Percentiles rank a stretch among this genome's conserved stretches.
These are phyloP conservation scores for Oncorhynchus masou DNA, from an alignment of 2,113 vertebrate genomes.

Conservation along the genomic window DNA sequence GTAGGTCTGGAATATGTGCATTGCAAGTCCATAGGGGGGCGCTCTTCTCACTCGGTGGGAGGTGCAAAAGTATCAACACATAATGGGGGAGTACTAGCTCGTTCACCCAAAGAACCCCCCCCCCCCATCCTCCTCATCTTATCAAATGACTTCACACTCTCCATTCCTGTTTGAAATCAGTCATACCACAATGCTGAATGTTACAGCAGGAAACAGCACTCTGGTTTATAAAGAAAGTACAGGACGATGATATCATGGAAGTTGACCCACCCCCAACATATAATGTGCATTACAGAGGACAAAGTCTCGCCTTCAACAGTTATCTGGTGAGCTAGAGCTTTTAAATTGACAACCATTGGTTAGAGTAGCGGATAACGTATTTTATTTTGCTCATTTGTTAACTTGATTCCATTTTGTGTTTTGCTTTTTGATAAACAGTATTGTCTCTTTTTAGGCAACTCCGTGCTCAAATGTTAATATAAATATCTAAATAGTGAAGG, in stretches of 20 bases:
- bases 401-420: constrained; percentile 69
- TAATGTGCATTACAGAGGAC: constrained; percentile 52
- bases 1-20: constrained; percentile 7
- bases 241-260: constrained; percentile 13
- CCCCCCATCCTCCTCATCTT: constrained; percentile 22
- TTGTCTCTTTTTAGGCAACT: constrained; percentile 77
- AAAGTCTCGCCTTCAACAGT: constrained; percentile 48
- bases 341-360: neutral
- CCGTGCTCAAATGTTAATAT: constrained; percentile 90
- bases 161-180: constrained; percentile 57
- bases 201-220: constrained; percentile 52
- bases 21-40: constrained; percentile 50
- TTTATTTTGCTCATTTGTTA: constrained; percentile 77
- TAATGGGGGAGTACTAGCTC: too few species aligned
- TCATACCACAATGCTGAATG: constrained; percentile 50
- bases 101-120: too few species aligned
- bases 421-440: constrained; percentile 88
- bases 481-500: constrained; percentile 86
- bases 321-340: constrained; percentile 63
- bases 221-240: constrained; percentile 33
- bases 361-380: constrained; percentile 26
- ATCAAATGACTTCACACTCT: constrained; percentile 27
- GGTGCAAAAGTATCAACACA: too few species aligned
- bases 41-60: too few species aligned
- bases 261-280: constrained; percentile 34